Base-by-base conservation (phyloP, 2,113 vertebrate genomes). In the Neodon shergylaensis region DNA sequence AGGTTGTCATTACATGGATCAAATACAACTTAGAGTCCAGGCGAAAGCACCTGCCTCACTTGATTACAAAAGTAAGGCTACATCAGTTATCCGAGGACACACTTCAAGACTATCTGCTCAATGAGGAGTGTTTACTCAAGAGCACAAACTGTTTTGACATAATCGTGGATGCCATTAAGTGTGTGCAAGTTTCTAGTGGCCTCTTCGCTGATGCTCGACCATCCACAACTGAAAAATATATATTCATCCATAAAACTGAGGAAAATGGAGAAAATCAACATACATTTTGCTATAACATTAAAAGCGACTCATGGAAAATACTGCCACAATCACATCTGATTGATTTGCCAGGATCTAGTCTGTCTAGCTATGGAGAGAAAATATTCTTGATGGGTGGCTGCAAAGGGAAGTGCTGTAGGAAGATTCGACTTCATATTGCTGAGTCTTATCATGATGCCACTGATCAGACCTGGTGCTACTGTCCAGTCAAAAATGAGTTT, bases 201-300 rank as follows among this genome's bases (percentile, higher is more conserved):
- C 97, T 99, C 65, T 99, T 99, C 95, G 98, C 98, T 17, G 99
- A 99, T 42, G 99, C 99, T 92, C 99, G 99, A 58, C 99, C 99
- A 47, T 99, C 99, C 90, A 99, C 99, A 92, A 99, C 98, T 3
- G 99, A 99, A 97, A 99, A 99, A 97, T 99, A 99, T 9, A 99
- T 99, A 97, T 99, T 99, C 96, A 99, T 99, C 96, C 99, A 99
- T 98, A 99, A 99, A 98, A 99, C 99, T 0, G 99, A 99, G 93
- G 99, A 99, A 98, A 98, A 99, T 36, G 98, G 99, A 85, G 98
- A 99, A 97, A 98, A 98, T 42, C 98, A 97, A 7, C 98, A 99
- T 93, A 99, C 99, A 0, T 99, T 99, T 98, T 99, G 99, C 98
- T 99, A 99, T 97, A 99, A 99, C 94, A 98, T 99, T 95, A 99